These are phyloP conservation scores for Sisyra nigra DNA, from an alignment of 2,888 invertebrate species.

Conservation along the genomic window DNA sequence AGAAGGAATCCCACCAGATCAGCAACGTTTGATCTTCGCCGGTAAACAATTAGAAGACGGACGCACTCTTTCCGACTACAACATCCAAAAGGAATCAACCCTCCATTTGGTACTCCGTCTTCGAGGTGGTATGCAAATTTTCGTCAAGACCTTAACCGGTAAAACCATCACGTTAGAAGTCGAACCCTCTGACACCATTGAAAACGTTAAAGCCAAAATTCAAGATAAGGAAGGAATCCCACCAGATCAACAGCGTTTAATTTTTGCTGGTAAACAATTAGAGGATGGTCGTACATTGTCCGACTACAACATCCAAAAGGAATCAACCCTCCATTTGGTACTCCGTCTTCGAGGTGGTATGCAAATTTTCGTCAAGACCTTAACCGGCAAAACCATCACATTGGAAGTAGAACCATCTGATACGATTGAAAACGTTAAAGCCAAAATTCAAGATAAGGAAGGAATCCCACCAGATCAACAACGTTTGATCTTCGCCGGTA, in stretches of 20 bases:
- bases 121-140: conserved; percentile 50
- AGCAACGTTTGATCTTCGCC: conserved; percentile 73
- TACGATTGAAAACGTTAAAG: conserved; percentile 43
- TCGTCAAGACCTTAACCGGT: conserved; percentile 39
- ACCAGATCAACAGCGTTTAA: conserved; percentile 43
- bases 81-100: conserved; percentile 86
- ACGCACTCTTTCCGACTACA: conserved; percentile 50
- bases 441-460: conserved; percentile 51
- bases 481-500: conserved; percentile 45
- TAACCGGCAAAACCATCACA: conserved; percentile 40
- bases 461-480: conserved; percentile 60
- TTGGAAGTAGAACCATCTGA: conserved; percentile 38
- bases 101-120: conserved; percentile 79
- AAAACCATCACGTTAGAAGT: conserved; percentile 38
- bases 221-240: conserved; percentile 70
- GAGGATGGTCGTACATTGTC: conserved; percentile 48
- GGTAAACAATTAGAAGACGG: conserved; percentile 52
- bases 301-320: conserved; percentile 51
- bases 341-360: conserved; percentile 20
- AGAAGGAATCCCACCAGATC: conserved; percentile 77
- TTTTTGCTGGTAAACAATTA: conserved; percentile 49
- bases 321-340: conserved; percentile 40
- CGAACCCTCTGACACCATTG: conserved; percentile 40
- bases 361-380: conserved; percentile 44
- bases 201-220: conserved; percentile 40